Evolutionary conservation across 2,113 vertebrate genomes (phyloP), one percentile per base, ranked within the genome.

Genomic region (Fukomys damarensis): DNA sequence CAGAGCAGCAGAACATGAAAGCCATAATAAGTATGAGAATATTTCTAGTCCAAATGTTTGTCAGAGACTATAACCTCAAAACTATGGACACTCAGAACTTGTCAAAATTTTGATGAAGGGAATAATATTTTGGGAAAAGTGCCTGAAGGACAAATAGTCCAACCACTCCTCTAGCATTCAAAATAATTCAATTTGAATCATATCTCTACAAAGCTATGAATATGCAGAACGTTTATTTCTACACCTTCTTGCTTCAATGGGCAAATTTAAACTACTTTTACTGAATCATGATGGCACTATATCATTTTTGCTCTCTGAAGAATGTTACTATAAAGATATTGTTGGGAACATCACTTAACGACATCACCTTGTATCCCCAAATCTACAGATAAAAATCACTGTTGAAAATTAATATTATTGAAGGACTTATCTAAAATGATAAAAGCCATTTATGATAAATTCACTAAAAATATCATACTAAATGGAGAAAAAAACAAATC

Each of bases 21-120:
- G 46, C 19, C 38, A 14, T 63, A 86, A 61, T 77, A 88, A 96
- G 66, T 54, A 26, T 84, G 26, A 93, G 46, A 65, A 8, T 86
- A 92, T 92, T 77, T 96, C 35, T n/a, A 66, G 74, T 49, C 28
- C 46, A 89, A 59, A 76, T 86, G 41, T 61, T 83, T 89, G 41
- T 94, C 84, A 95, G 54, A 92, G 61, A 89, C 46, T 24, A 94
- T 83, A 79, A 94, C 68, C 16, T 89, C 56, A 90, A 94, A 92
- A 43, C 70, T 41, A 59, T 7, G 30, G 58, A 70, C 46, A 80
- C 41, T 86, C 11, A 81, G 5, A 19, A 58, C 70, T 91, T 83
- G 85, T 28, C 87, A 90, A 96, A 88, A 88, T 81, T 95, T 87
- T 92, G 56, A 52, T 86, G n/a, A 91, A 91, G 24, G 52, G 14